Conservation (phyloP, 2,113 vertebrate species). For the Tauraco erythrolophus region DNA sequence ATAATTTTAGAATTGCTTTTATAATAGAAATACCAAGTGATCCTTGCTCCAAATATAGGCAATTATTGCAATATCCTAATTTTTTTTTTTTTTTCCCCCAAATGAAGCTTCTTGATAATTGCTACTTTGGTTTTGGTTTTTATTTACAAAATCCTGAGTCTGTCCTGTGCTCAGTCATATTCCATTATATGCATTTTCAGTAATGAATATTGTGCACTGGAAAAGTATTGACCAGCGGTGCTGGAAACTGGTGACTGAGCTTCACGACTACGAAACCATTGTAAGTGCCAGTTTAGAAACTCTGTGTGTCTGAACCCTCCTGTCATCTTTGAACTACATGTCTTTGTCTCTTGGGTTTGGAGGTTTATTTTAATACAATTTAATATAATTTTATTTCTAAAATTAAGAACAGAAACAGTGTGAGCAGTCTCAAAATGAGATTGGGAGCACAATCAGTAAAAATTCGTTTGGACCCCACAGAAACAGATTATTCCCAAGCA, state of each 20-base stretch:
- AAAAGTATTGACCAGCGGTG: background rate
- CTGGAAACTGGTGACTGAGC: background rate
- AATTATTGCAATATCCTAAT: conserved; percentile 11
- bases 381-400: background rate
- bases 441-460: background rate
- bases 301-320: background rate
- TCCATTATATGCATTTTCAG: background rate
- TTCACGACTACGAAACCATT: background rate
- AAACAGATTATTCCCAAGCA: background rate
- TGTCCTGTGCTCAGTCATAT: background rate
- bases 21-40: conserved; percentile 21
- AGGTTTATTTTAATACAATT: background rate
- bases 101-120: background rate
- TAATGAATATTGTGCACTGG: background rate
- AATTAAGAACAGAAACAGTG: background rate
- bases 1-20: conserved; percentile 56
- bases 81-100: background rate
- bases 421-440: background rate
- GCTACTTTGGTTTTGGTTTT: background rate
- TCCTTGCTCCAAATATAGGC: background rate
- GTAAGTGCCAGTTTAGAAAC: background rate
- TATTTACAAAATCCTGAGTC: background rate
- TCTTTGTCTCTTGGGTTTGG: background rate
- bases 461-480: background rate
- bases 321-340: background rate